Base-by-base conservation (phyloP, 2,888 invertebrate genomes). In the Scrobipalpa costella region DNA sequence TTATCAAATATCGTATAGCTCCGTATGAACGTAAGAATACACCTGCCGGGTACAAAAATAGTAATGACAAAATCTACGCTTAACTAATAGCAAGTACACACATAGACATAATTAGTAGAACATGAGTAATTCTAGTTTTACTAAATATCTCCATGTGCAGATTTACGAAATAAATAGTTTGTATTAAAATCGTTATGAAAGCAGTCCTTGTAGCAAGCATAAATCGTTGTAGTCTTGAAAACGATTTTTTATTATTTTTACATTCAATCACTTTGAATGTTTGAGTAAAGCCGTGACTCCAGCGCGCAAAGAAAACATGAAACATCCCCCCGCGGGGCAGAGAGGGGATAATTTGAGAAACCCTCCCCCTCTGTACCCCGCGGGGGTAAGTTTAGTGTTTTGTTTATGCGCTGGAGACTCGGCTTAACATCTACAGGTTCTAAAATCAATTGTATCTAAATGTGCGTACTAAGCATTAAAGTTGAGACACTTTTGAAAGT, bases 151-250 rank as follows among this genome's bases (percentile, higher is more conserved):
- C 7, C 9, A 17, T 11, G 50, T 21, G 15, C 11, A 21, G 2
- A 9, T 11, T 9, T 50, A 72, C 73, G 71, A 73, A 74, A 73
- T 70, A 72, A 73, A 77, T 73, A 69, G 66, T 71, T n/a, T 3
- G 40, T 40, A 40, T 9, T 44, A 78, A 76, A 77, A 69, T 69
- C 75, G 70, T 77, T 77, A 76, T 72, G 80, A 76, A 84, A 81
- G 78, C 82, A 81, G 77, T 81, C 79, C 63, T 74, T 69, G 63
- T 69, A 81, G 84, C 85, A 86, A 84, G 85, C 82, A 81, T 55
- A 69, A 70, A 73, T 84, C 74, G 77, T 83, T 81, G 78, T 83
- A 72, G 71, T 77, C 71, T 66, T 64, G 50, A 60, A 71, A 67
- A 69, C 71, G 63, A 65, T 55, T 49, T 49, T 6, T 55, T 55